Evolutionary conservation across 2,888 invertebrate genomes (phyloP), one percentile per base, ranked within the genome.

Genomic region (Drosophila incognita): DNA sequence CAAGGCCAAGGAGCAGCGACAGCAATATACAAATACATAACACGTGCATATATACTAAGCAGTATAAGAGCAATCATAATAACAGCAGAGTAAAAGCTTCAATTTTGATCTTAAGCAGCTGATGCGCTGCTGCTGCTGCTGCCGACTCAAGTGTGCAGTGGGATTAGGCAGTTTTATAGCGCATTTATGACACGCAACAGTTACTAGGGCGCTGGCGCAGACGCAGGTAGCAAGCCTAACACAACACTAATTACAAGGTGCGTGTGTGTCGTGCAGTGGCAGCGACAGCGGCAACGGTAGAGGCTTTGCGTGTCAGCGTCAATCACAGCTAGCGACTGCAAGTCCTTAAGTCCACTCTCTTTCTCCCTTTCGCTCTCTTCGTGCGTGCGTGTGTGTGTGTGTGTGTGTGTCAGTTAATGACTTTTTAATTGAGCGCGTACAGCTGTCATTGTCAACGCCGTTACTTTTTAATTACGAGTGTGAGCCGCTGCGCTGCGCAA

Each of bases 351-450:
- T 51, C 57, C 63, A 67, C 48, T 61, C 48, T 58, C 42, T 24
- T 13, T 24, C 11, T 58, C 31, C 48, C 42, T 51, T 36, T 49
- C 31, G n/a, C 62, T 64, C 64, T 75, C 24, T 62, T 52, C 48
- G 36, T 29, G 38, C 54, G 2, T 54, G 29, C 42, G 42, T 52
- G 46, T 53, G 48, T 52, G 36, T 54, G 46, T 27, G 46, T 27
- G 27, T 51, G 46, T 56, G 36, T 69, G 63, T 73, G 69, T 56
- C 80, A 75, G 89, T 87, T 89, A 89, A 89, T 86, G 86, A 86
- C 89, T 87, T 89, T 89, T 86, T 89, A 89, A 86, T 86, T 86
- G 87, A 84, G 85, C 82, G 71, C 87, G 68, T 84, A 84, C 89
- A 89, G 84, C 89, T 85, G 89, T 81, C 85, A 73, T 82, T 75